Percentiles rank a stretch among this genome's conserved stretches.
These are phyloP conservation scores for Dilophus febrilis DNA, from an alignment of 2,888 invertebrate species.

Conservation along the genomic window DNA sequence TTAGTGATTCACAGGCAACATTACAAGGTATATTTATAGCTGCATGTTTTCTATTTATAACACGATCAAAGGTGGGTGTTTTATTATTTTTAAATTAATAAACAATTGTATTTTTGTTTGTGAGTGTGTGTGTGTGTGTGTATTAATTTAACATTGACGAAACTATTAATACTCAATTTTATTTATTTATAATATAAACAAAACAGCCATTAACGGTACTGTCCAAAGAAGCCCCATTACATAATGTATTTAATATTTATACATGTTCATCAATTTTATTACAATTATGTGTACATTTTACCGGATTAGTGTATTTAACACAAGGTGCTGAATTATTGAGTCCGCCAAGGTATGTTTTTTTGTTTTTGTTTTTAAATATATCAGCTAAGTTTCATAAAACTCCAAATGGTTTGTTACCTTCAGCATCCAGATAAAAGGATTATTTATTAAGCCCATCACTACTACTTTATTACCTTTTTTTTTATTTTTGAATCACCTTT, in stretches of 20 bases:
- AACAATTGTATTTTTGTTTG: conserved; percentile 7
- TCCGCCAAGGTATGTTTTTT: conserved; percentile 43
- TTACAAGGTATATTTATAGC: conserved; percentile 90
- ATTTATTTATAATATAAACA: conserved; percentile 18
- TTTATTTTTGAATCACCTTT: too few species aligned
- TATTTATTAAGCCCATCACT: too few species aligned
- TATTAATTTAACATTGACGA: background rate
- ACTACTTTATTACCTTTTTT: too few species aligned
- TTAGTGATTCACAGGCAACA: conserved; percentile 95
- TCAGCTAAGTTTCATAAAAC: too few species aligned
- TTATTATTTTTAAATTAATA: background rate
- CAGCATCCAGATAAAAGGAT: too few species aligned
- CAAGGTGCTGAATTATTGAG: conserved; percentile 56
- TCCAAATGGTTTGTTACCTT: too few species aligned
- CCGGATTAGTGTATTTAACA: conserved; percentile 77
- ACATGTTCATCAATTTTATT: conserved; percentile 86
- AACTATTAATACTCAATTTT: conserved; percentile 2
- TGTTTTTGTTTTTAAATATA: background rate
- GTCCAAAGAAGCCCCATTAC: conserved; percentile 85
- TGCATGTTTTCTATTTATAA: conserved; percentile 95
- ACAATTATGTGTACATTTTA: conserved; percentile 91
- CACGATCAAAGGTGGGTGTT: conserved; percentile 71
- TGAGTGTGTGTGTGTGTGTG: background rate
- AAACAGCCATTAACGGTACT: conserved; percentile 82
- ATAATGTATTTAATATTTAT: conserved; percentile 97